A percentile compares a stretch with the other conserved stretches of the same genome.
These are phyloP conservation scores for Leucozona laternaria DNA, from an alignment of 2,888 invertebrate species.

Conservation along the genomic window DNA sequence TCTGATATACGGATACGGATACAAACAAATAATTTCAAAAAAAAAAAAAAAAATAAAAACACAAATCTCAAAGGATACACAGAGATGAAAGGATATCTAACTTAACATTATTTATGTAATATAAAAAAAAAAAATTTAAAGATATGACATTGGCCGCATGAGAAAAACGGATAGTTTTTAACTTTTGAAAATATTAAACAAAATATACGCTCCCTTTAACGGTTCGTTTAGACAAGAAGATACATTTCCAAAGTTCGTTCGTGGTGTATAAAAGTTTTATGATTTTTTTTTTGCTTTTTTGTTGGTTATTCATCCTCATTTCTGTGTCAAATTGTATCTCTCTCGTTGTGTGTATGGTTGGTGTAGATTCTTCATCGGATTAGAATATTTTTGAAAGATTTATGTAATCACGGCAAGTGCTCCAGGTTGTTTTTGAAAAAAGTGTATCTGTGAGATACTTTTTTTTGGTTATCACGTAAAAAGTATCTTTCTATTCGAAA, in stretches of 20 bases:
- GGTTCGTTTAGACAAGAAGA: constrained; percentile 40
- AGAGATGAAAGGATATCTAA: constrained; percentile 15
- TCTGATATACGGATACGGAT: constrained; percentile 62
- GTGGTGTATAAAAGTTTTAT: not conserved
- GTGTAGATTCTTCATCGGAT: constrained; percentile 35
- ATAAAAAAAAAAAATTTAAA: not conserved
- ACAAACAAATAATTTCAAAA: not conserved
- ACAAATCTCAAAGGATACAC: constrained; percentile 51
- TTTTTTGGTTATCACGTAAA: not conserved
- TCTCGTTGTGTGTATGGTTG: constrained; percentile 3
- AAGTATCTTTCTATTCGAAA: constrained; percentile 26
- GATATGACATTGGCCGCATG: constrained; percentile 52
- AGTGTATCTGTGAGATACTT: constrained; percentile 35
- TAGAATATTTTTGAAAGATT: constrained; percentile 62
- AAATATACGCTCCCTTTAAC: constrained; percentile 9
- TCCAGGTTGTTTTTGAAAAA: constrained; percentile 14
- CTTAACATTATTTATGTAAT: constrained; percentile 32
- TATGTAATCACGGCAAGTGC: constrained; percentile 70
- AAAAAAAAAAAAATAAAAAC: constrained; percentile 2
- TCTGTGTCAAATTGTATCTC: constrained; percentile 15
- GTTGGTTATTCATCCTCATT: constrained; percentile 7
- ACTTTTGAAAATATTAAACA: constrained; percentile 44
- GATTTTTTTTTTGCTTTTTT: constrained; percentile 2
- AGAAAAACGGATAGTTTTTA: constrained; percentile 45
- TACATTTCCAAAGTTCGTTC: constrained; percentile 36